Evolutionary conservation across 2,113 vertebrate genomes (phyloP), one percentile per base, ranked within the genome.

Genomic region (Azemiops feae): DNA sequence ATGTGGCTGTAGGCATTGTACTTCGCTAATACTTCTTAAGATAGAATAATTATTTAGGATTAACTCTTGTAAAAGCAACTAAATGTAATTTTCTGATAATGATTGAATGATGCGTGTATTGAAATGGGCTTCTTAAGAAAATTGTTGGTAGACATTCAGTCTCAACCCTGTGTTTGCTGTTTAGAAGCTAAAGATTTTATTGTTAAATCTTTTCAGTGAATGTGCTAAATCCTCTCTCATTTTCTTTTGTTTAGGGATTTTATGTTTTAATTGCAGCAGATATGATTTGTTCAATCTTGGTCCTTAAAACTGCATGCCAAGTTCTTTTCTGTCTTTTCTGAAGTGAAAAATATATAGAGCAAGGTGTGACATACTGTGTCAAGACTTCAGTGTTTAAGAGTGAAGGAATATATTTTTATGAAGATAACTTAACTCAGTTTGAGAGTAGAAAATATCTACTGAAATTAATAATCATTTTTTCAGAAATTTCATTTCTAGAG

Each of bases 231-330:
- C 81, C 12, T 89, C n/a, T 93, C 91, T 95, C 25, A 93, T 92
- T 93, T 95, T 87, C 50, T 18, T 94, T 93, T 91, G n/a, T 86
- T 94, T 94, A 64, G 27, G 74, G 90, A 27, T 58, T 94, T 93
- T 93, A 92, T 93, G 55, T 87, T 95, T 90, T 94, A 90, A 93
- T 89, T 94, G 60, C 54, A 85, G 60, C 27, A 93, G 87, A 69
- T 74, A 55, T 95, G 54, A 16, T 92, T 95, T 89, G 27, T 93
- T 93, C 52, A 86, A 64, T 2, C 53, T 94, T 94, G 52, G 92
- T 95, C 92, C 91, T 92, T 95, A 92, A 94, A 93, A 94, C 54
- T 94, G 92, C 9, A 91, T 58, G 47, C 55, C 92, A 45, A 30
- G 92, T 92, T 92, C 27, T 22, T 87, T 90, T 74, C 92, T 81